Conservation (phyloP, 2,888 invertebrate species). For the Coecobrya sp. region DNA sequence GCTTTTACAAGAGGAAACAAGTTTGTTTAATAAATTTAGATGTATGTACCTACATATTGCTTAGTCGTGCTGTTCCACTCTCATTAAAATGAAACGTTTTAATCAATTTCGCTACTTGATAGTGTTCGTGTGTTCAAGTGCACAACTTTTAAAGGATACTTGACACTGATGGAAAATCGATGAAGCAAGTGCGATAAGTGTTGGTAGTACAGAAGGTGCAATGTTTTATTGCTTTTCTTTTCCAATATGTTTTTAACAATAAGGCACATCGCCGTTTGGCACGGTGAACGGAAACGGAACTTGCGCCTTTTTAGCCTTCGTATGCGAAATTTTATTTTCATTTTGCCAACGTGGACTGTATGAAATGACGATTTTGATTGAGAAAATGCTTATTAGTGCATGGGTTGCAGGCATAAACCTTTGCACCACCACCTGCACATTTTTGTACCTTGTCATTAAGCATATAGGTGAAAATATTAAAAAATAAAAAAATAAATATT, state of each 20-base stretch:
- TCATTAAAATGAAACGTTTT: background rate
- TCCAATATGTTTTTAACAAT: slow-evolving; percentile 1
- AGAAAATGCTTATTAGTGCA: too few relatives aligned
- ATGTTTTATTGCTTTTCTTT: background rate
- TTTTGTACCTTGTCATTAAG: background rate
- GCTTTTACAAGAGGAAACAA: background rate
- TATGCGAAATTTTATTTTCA: background rate
- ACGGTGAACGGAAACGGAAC: background rate
- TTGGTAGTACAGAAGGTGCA: background rate
- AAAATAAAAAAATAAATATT: background rate
- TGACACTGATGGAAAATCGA: slow-evolving; percentile 15
- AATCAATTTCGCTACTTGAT: background rate
- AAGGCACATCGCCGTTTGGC: background rate
- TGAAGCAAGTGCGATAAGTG: background rate
- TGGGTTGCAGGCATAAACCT: too few relatives aligned
- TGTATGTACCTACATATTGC: background rate
- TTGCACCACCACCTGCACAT: too few relatives aligned
- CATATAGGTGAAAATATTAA: background rate
- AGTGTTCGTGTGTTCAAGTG: background rate
- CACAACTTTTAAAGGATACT: background rate
- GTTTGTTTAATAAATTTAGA: background rate
- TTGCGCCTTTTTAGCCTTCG: background rate
- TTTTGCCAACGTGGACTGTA: too few relatives aligned
- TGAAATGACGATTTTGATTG: too few relatives aligned
- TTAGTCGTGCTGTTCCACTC: background rate